Base-by-base conservation (phyloP, 2,888 invertebrate genomes). In the Cheilosia soror region DNA sequence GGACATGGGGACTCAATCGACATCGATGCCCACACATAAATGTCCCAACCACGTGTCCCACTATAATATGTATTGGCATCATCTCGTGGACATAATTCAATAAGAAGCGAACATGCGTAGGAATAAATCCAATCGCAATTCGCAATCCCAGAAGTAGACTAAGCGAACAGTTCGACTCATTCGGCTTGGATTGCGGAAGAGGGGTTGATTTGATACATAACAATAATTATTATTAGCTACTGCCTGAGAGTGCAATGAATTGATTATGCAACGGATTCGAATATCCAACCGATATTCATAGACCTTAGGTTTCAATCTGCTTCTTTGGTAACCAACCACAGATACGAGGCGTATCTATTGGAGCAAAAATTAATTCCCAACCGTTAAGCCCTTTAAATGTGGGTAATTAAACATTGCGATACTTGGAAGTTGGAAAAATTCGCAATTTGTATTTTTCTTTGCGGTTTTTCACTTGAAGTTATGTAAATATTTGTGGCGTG, bases 301-400 rank as follows among this genome's bases (percentile, higher is more conserved):
- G 69, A 33, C 71, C 60, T 71, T 71, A 51, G 66, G 27, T 73
- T 73, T 63, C 73, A 73, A 55, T 62, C 51, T 31, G 53, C 15
- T 6, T 55, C 31, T n/a, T 44, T 57, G 5, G 37, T 37, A 37
- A 37, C 37, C 40, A 58, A 68, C 53, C 62, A 37, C 66, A 53
- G 60, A 44, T 63, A 62, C 37, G 20, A 11, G 7, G 15, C 6
- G 44, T 53, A 69, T 62, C 53, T 42, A 47, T 53, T 77, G 33
- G 44, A 69, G 77, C 44, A 44, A 55, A 55, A 62, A 77, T 33
- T 42, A 44, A 62, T 62, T 69, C 62, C 33, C 68, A 53, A 60
- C 66, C 33, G 60, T 62, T 77, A 77, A 68, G 53, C 77, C 77
- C 68, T 77, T 77, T 69, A 15, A 69, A 47, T 62, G 77, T 69